phyloP scores from a whole-genome alignment of 1,140 invertebrate genomes.

The Drosophila littoralis region DNA sequence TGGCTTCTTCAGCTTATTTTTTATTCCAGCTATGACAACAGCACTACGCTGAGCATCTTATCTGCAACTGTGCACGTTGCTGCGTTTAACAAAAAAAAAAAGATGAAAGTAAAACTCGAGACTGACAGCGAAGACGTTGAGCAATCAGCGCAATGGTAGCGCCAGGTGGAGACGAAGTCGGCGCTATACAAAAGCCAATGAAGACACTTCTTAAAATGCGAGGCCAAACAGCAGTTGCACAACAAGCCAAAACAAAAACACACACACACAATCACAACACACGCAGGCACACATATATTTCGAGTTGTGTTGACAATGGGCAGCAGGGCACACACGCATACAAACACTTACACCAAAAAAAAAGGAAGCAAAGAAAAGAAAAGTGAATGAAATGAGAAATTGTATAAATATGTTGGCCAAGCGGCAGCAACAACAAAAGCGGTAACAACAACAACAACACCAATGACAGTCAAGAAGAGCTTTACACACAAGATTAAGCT shows the following conservation, averaged over 20 bases:
- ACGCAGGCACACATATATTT: neutral
- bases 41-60: constrained; percentile 63
- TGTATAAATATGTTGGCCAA: constrained; percentile 75
- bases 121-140: constrained; percentile 26
- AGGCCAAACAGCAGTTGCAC: constrained; percentile 38
- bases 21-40: constrained; percentile 10
- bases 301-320: constrained; percentile 42
- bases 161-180: constrained; percentile 16
- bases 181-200: constrained; percentile 48
- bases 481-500: constrained; percentile 66
- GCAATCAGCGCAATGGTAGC: constrained; percentile 37
- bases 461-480: constrained; percentile 19
- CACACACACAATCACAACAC: neutral
- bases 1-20: constrained; percentile 47
- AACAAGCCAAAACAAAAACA: constrained; percentile 47
- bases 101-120: neutral
- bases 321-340: constrained; percentile 8
- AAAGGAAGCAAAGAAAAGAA: constrained; percentile 27
- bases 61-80: constrained; percentile 68
- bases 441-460: constrained; percentile 19
- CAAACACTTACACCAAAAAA: neutral
- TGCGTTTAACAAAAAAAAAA: constrained; percentile 15
- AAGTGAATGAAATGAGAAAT: constrained; percentile 78
- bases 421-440: constrained; percentile 30
- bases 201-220: constrained; percentile 60